Evolutionary conservation across 1,140 invertebrate species (phyloP).

Genomic region (Papilio glaucus): DNA sequence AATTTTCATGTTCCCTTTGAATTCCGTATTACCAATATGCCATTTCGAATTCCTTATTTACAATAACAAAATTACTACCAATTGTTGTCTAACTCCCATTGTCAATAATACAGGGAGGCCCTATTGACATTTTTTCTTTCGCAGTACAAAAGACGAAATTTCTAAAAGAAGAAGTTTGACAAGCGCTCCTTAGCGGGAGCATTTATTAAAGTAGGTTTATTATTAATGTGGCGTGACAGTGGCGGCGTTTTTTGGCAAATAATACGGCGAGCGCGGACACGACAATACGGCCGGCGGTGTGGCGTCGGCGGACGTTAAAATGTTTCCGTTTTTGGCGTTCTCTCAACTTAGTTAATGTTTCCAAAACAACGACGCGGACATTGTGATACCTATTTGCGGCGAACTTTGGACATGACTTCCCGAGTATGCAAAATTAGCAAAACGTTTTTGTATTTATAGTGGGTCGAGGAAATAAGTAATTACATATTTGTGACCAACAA

Average conservation of each 20-base stretch:
- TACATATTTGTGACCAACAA: not conserved
- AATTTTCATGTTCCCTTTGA: not conserved
- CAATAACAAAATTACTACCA: too few species aligned
- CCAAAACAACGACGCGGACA: constrained; percentile 75
- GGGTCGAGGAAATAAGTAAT: constrained; percentile 5
- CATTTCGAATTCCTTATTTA: not conserved
- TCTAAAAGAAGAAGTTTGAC: constrained; percentile 38
- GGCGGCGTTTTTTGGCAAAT: constrained; percentile 63
- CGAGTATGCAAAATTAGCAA: constrained; percentile 38
- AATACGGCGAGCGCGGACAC: constrained; percentile 59
- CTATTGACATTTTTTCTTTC: not conserved
- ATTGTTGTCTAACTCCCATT: not conserved
- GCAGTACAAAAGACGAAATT: constrained; percentile 12
- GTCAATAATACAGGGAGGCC: not conserved
- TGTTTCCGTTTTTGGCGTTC: constrained; percentile 77
- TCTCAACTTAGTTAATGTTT: constrained; percentile 80
- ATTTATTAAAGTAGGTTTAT: constrained; percentile 34
- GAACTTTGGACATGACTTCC: constrained; percentile 58
- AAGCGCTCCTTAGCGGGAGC: not conserved
- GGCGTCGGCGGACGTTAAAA: constrained; percentile 63
- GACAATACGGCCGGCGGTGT: constrained; percentile 61
- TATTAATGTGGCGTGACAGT: constrained; percentile 37
- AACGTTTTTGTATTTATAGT: constrained; percentile 25
- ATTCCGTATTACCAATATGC: not conserved
- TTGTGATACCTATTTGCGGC: constrained; percentile 65